Base-by-base conservation (phyloP, 2,113 vertebrate genomes). In the Apodemus speciosus region DNA sequence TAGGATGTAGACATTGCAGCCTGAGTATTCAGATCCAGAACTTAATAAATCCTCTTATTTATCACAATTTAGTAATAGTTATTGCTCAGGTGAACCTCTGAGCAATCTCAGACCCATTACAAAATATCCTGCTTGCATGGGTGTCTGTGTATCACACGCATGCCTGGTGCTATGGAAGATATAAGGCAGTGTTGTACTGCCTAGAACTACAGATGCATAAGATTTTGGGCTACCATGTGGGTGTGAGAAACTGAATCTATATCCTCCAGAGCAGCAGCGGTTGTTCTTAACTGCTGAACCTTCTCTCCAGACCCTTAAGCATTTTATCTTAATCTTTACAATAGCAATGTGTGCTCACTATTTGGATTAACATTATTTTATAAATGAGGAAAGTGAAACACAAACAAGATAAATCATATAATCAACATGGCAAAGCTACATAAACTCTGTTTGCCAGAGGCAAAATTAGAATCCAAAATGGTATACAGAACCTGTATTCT, bases 281-380 rank as follows among this genome's bases (percentile, higher is more conserved):
- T 10, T 62, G 14, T 25, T 43, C 10, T 43, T 60, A 83, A 43
- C 56, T 83, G 23, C 8, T 43, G 58, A 62, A 38, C 25, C 4
- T 1, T 18, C 23, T 43, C 15, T 30, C 25, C 38, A 83, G 25
- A 16, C 0, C 76, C 88, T 38, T 91, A 83, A 73, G 30, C 13
- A 89, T 56, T 92, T 89, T 46, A 77, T 72, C 75, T 75, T 64
- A 73, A 75, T 62, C 30, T 89, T 89, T 3, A 40, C 25, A 58
- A 66, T 27, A 89, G 53, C 7, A 5, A 18, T 53, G 20, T 68
- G 21, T 91, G 14, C 60, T 62, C 35, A 1, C 2, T 46, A 77
- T 76, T 89, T 79, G 83, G 49, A 69, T n/a, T 53, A 23, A 43
- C 14, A 73, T 71, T 16, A 64, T 90, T 90, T 89, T 85, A 76